Percentiles rank a stretch among this genome's conserved stretches.
Evolutionary conservation across 2,797 vertebrate genomes (phyloP).

Genomic region (Calcarius lapponicus): DNA sequence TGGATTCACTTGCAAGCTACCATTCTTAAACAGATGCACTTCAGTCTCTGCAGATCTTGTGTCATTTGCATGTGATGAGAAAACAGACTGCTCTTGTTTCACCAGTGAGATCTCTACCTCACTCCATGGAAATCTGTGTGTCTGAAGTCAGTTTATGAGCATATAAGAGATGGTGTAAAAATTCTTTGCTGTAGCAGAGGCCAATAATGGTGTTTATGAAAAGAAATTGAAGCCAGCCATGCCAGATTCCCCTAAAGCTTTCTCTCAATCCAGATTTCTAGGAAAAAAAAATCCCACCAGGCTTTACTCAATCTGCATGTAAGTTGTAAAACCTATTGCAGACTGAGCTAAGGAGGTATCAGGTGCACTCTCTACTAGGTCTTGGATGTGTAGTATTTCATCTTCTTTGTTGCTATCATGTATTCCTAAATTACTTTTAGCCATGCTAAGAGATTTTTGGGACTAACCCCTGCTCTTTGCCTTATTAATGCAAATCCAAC

Average conservation of each 20-base stretch:
- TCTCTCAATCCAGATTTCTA: background rate
- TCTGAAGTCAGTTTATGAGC: background rate
- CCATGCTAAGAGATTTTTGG: background rate
- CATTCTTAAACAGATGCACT: background rate
- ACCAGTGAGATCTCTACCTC: background rate
- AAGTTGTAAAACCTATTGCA: background rate
- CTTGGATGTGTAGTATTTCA: background rate
- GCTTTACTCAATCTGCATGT: background rate
- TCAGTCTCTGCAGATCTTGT: background rate
- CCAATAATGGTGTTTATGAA: background rate
- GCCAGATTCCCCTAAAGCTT: background rate
- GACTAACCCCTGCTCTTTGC: slow-evolving; percentile 30
- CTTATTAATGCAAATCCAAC: slow-evolving; percentile 53
- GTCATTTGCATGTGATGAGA: background rate
- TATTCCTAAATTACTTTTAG: slow-evolving; percentile 3
- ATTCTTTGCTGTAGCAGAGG: background rate
- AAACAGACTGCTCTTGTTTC: background rate
- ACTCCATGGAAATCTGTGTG: background rate
- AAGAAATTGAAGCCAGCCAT: background rate
- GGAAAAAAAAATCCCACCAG: background rate
- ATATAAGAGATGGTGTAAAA: background rate
- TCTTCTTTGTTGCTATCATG: background rate
- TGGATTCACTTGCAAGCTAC: background rate
- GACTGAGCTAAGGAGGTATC: background rate
- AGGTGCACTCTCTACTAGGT: background rate